Evolutionary conservation across 2,888 invertebrate genomes (phyloP), one percentile per base, ranked within the genome.

Genomic region (Phania funesta): DNA sequence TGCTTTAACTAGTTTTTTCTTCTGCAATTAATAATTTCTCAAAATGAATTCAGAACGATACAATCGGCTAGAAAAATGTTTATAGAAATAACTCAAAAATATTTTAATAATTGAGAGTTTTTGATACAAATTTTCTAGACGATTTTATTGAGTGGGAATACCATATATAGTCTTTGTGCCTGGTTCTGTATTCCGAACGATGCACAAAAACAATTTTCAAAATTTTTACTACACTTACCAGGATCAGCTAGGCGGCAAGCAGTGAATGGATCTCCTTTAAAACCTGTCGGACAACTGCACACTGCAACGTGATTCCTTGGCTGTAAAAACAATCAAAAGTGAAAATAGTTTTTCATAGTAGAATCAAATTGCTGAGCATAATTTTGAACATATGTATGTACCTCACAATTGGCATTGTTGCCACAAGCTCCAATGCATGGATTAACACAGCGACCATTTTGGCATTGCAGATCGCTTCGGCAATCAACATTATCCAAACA

Each of bases 401-500:
- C 95, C 81, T 95, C 94, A 88, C 97, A 97, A 85, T 95, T 93
- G 24, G 97, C 95, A 87, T 95, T 95, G 32, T 91, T 86, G 13
- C 96, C 96, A 86, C 97, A 97, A 24, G 94, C 92, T 18, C 94
- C 94, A 8, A 93, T 92, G 87, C 97, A 97, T 3, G 96, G 95
- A 90, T 96, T 95, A 65, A 95, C 92, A 88, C 97, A 97, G 77
- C 93, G 93, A 87, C 95, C 95, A 89, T 95, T 94, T 77, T 93
- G 93, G 88, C 97, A 97, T 22, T 94, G 93, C 86, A 93, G 93
- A 88, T 94, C 93, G 26, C 92, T 92, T 18, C 94, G 93, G 87
- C 97, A 97, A 87, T 97, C 96, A 75, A 93, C 93, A 90, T 95
- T 94, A 68, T 95, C 96, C 93, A 94, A 90, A 87, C 95, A 96